Evolutionary conservation across 2,888 invertebrate species (phyloP).

Genomic region (Drosophila siamana): DNA sequence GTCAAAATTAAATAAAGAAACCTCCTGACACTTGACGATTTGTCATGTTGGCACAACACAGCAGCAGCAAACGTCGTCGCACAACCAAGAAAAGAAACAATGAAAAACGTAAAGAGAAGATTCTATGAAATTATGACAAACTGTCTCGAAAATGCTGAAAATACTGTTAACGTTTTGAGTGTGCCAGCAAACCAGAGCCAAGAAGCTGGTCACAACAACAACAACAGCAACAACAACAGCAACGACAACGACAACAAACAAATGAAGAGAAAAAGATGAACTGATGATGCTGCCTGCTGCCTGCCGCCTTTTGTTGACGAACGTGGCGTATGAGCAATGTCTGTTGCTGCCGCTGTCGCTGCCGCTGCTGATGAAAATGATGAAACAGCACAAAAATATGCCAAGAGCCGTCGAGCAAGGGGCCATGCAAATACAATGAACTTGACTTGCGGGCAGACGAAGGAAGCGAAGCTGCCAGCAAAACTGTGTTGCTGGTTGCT

Average conservation of each 20-base stretch:
- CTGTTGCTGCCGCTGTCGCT: conserved; percentile 31
- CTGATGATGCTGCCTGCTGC: conserved; percentile 43
- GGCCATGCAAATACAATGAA: conserved; percentile 77
- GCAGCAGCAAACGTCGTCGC: conserved; percentile 71
- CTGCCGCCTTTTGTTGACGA: conserved; percentile 67
- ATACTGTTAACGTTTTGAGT: conserved; percentile 75
- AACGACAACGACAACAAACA: conserved; percentile 19
- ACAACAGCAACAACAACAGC: conserved; percentile 15
- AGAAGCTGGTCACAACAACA: conserved; percentile 33
- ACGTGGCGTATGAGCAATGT: conserved; percentile 78
- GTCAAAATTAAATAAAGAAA: conserved; percentile 73
- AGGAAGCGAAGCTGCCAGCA: neutral
- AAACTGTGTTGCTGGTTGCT: conserved; percentile 17
- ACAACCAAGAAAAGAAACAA: conserved; percentile 34
- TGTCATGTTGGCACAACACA: conserved; percentile 82
- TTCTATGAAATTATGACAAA: conserved; percentile 80
- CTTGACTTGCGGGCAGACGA: conserved; percentile 42
- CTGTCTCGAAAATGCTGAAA: conserved; percentile 81
- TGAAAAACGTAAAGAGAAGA: conserved; percentile 34
- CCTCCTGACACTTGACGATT: conserved; percentile 77
- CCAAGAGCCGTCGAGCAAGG: conserved; percentile 39
- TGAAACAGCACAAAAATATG: conserved; percentile 81
- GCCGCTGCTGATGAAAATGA: conserved; percentile 75
- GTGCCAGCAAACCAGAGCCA: conserved; percentile 50
- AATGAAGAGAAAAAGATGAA: conserved; percentile 45